Evolutionary conservation across 2,797 vertebrate species (phyloP).

Genomic region (Bradypodion pumilum): DNA sequence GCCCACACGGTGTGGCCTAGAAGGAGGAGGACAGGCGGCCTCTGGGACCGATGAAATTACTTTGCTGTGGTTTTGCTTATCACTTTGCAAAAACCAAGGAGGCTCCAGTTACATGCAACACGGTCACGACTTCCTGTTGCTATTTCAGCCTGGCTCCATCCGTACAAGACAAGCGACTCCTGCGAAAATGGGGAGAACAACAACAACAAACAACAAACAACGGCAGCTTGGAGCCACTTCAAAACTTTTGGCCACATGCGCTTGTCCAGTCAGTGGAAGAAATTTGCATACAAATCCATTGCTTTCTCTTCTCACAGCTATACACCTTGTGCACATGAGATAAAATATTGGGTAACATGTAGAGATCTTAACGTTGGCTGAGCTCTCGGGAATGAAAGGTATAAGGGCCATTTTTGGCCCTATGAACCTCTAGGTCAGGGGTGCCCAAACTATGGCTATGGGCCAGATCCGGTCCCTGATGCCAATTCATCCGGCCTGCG

Average conservation of each 20-base stretch:
- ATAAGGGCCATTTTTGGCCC: too few relatives aligned
- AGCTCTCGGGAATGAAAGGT: too few relatives aligned
- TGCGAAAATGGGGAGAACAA: constrained; percentile 38
- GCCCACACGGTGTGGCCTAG: constrained; percentile 72
- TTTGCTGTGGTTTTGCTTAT: constrained; percentile 67
- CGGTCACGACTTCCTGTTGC: constrained; percentile 81
- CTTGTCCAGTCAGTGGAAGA: neutral
- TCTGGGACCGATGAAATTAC: constrained; percentile 69
- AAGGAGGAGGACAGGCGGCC: constrained; percentile 58
- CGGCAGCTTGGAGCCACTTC: neutral
- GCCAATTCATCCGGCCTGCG: too few relatives aligned
- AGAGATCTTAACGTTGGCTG: too few relatives aligned
- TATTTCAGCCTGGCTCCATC: constrained; percentile 80
- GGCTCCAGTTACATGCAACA: constrained; percentile 53
- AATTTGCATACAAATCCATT: neutral
- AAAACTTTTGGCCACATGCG: neutral
- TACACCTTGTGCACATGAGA: neutral
- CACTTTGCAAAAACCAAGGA: constrained; percentile 49
- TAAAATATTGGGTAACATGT: too few relatives aligned
- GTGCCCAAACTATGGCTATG: too few relatives aligned
- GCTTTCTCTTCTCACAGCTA: neutral
- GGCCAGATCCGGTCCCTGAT: too few relatives aligned
- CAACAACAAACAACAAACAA: neutral
- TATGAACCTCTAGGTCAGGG: too few relatives aligned
- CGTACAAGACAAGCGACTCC: constrained; percentile 73